A percentile compares a stretch with the other conserved stretches of the same genome.
These are phyloP conservation scores for Gopherus evgoodei DNA, from an alignment of 2,113 vertebrate genomes.

Conservation along the genomic window DNA sequence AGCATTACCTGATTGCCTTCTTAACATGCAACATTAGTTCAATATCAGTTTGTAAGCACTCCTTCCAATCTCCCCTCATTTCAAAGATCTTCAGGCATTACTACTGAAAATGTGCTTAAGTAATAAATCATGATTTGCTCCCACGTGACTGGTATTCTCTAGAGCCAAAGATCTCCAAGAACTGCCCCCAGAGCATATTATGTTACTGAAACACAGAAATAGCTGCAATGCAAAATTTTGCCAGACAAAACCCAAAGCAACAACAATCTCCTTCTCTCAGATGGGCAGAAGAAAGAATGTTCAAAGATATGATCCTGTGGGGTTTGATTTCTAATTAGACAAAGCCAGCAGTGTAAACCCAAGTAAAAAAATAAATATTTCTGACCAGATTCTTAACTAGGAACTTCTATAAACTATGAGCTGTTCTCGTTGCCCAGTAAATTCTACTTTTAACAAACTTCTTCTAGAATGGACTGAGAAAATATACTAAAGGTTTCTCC, in stretches of 20 bases:
- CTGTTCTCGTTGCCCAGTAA: not conserved
- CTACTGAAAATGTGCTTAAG: slow-evolving; percentile 55
- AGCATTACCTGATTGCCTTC: slow-evolving; percentile 33
- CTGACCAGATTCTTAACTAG: slow-evolving; percentile 7
- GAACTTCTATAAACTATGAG: slow-evolving; percentile 3
- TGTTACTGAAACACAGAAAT: slow-evolving; percentile 75
- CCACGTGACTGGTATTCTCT: slow-evolving; percentile 66
- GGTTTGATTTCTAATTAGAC: slow-evolving; percentile 72
- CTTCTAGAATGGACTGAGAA: slow-evolving; percentile 14
- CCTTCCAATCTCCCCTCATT: slow-evolving; percentile 27
- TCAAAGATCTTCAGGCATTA: slow-evolving; percentile 44
- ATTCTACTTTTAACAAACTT: not conserved
- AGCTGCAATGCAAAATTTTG: slow-evolving; percentile 65
- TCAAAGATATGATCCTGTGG: slow-evolving; percentile 69
- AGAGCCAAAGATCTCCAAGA: slow-evolving; percentile 63
- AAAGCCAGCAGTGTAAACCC: slow-evolving; percentile 54
- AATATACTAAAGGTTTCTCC: not conserved
- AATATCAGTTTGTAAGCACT: slow-evolving; percentile 40
- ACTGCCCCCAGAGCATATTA: slow-evolving; percentile 70
- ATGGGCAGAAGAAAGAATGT: slow-evolving; percentile 72
- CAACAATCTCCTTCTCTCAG: slow-evolving; percentile 72
- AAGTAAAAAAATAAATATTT: slow-evolving; percentile 24
- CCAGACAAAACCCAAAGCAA: slow-evolving; percentile 61
- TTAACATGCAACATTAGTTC: slow-evolving; percentile 27
- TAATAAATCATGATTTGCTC: slow-evolving; percentile 73